Base-by-base conservation (phyloP, 2,888 invertebrate genomes). In the Marronus borbonicus region DNA sequence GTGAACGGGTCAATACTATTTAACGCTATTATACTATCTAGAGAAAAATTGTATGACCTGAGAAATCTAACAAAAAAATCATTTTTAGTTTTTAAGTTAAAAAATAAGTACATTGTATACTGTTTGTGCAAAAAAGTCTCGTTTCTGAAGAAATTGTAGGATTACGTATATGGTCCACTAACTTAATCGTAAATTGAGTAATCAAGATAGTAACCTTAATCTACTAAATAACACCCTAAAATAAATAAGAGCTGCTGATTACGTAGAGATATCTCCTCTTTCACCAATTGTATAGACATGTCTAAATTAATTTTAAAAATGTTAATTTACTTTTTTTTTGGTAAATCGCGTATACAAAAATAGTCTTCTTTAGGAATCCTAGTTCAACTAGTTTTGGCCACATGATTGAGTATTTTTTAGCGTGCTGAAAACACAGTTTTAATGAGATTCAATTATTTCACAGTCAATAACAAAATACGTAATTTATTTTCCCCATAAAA, bases 361-460 rank as follows among this genome's bases (percentile, higher is more conserved):
- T 58, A 58, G 20, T 58, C 8, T 44, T 24, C 8, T 44, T 58
- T 58, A 58, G 55, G 55, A 58, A 58, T 58, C 55, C n/a, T 58
- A 58, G 20, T 58, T 20, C 20, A 58, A 8, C 20, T 20, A 58
- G 17, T 58, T 58, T 64, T 64, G 64, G 64, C 64, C 64, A 39
- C 64, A 17, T n/a, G 31, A 64, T 64, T 64, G 64, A 64, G 64
- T 64, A 64, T 64, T 64, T n/a, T 64, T 64, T 31, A 36, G 31
- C 64, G 64, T 64, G 64, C 31, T 36, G 39, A 58, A 8, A 64
- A 36, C 64, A 64, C 64, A 17, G n/a, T 64, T 64, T 36, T 31
- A 58, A 20, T 10, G 55, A 58, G 55, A 58, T 58, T 20, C 20
- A 12, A 44, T 44, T 8, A 8, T 44, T 12, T 2, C 8, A 44